phyloP scores from a whole-genome alignment of 2,113 vertebrate genomes.

The Nothoprocta pentlandii region DNA sequence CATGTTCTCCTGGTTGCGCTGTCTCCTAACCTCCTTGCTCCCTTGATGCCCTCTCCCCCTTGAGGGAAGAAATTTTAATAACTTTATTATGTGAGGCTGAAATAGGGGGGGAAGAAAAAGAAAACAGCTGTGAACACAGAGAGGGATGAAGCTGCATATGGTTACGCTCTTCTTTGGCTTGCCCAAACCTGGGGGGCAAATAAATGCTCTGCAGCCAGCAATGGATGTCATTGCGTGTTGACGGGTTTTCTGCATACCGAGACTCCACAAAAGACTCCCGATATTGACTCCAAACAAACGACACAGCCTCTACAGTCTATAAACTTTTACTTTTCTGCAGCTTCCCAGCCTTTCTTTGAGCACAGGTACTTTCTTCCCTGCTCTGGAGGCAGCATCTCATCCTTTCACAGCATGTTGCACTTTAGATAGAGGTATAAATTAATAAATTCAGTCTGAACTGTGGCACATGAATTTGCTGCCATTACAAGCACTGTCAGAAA shows the following conservation, averaged over 20 bases:
- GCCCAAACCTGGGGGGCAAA: constrained; percentile 19
- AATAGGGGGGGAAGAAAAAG: neutral
- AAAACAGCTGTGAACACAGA: neutral
- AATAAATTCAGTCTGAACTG: neutral
- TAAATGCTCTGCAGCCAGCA: neutral
- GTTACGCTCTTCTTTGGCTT: neutral
- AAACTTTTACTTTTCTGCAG: neutral
- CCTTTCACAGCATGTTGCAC: neutral
- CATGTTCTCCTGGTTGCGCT: neutral
- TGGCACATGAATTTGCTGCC: neutral
- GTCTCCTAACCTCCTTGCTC: neutral
- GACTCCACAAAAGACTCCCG: neutral
- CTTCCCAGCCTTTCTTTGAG: neutral
- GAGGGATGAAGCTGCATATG: neutral
- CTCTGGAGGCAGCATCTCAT: neutral
- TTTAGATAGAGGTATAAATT: neutral
- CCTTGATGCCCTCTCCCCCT: neutral
- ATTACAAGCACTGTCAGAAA: neutral
- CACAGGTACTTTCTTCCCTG: neutral
- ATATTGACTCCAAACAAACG: neutral
- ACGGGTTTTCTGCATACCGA: neutral
- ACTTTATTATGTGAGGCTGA: neutral
- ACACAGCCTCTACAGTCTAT: neutral
- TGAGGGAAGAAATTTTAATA: constrained; percentile 19
- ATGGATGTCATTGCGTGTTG: neutral